A percentile compares a stretch with the other conserved stretches of the same genome.
These are phyloP conservation scores for Pelusios castaneus DNA, from an alignment of 2,113 vertebrate genomes.

Conservation along the genomic window DNA sequence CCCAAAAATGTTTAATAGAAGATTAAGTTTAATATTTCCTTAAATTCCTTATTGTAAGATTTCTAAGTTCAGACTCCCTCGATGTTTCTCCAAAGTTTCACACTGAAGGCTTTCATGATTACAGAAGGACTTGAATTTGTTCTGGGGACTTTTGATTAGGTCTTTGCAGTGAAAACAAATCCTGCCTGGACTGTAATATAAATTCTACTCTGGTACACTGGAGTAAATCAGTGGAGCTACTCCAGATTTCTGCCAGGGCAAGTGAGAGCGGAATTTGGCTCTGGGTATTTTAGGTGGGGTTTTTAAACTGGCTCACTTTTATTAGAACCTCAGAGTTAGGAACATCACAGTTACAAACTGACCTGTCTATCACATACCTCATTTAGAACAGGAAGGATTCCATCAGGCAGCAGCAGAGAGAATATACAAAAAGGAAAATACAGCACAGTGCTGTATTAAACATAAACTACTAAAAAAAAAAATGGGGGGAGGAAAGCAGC, in stretches of 20 bases:
- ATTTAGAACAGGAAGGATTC: no score
- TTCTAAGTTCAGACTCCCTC: neutral
- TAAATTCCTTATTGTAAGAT: neutral
- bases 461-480: no score
- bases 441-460: no score
- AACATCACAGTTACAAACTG: no score
- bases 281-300: neutral
- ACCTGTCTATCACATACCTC: no score
- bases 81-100: neutral
- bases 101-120: neutral
- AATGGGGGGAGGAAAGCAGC: no score
- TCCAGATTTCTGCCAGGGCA: neutral
- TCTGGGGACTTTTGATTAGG: neutral
- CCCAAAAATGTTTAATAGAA: neutral
- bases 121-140: neutral
- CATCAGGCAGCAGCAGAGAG: no score
- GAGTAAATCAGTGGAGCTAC: neutral
- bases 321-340: no score
- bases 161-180: neutral
- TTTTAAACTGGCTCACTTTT: neutral
- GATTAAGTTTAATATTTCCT: neutral
- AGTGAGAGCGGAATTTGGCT: neutral
- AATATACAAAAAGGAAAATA: no score
- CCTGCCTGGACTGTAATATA: neutral
- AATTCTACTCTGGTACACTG: neutral